A percentile compares a stretch with the other conserved stretches of the same genome.
These are phyloP conservation scores for Leptinotarsa texana DNA, from an alignment of 1,140 invertebrate genomes.

Conservation along the genomic window DNA sequence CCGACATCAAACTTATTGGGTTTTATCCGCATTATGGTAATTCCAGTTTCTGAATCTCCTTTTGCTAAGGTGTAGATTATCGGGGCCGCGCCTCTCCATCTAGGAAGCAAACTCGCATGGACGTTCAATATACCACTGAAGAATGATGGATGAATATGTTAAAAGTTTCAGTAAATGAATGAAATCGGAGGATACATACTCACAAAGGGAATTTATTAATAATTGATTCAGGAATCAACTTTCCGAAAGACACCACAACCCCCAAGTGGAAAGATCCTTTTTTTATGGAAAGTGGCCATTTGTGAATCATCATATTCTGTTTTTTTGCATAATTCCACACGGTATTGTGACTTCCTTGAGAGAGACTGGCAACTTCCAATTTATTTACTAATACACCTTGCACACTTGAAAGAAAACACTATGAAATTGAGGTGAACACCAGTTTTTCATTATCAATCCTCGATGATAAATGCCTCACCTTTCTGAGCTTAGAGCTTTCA, in stretches of 20 bases:
- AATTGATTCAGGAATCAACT: slow-evolving; percentile 67
- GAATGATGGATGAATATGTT: background rate
- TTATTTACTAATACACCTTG: slow-evolving; percentile 49
- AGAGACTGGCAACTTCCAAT: slow-evolving; percentile 66
- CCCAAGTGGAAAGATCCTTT: slow-evolving; percentile 65
- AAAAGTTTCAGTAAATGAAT: no score
- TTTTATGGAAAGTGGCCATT: slow-evolving; percentile 61
- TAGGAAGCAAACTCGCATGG: slow-evolving; percentile 87
- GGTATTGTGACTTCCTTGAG: slow-evolving; percentile 59
- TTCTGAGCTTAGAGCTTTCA: slow-evolving; percentile 57
- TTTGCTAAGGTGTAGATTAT: slow-evolving; percentile 81
- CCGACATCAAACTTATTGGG: slow-evolving; percentile 88
- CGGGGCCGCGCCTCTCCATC: slow-evolving; percentile 91
- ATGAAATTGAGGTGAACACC: no score
- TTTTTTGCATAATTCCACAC: slow-evolving; percentile 60
- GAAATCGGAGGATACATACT: slow-evolving; percentile 33
- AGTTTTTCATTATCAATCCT: no score
- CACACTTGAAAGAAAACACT: slow-evolving; percentile 32
- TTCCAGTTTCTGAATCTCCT: slow-evolving; percentile 81
- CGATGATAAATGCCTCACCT: background rate
- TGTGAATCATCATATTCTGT: slow-evolving; percentile 58
- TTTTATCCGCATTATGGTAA: slow-evolving; percentile 87
- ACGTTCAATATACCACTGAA: slow-evolving; percentile 85
- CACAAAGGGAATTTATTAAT: slow-evolving; percentile 69
- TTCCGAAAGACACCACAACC: slow-evolving; percentile 73